A percentile compares a stretch with the other conserved stretches of the same genome.
phyloP scores from a whole-genome alignment of 1,140 invertebrate genomes.

The Drosophila chauvacae region DNA sequence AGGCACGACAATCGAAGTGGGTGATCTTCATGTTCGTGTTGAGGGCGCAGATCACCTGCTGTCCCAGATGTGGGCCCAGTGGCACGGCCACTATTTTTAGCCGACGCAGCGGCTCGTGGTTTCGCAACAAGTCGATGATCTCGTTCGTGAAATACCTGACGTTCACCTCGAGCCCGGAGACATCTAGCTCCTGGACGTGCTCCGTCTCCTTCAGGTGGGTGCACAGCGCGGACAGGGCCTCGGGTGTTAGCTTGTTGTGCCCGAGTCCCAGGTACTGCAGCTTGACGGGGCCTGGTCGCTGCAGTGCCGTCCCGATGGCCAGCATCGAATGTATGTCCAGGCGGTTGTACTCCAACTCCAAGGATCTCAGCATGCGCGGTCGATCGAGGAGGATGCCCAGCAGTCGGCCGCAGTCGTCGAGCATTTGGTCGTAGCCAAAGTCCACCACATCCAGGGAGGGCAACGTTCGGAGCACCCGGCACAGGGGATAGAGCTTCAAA shows the following conservation, averaged over 20 bases:
- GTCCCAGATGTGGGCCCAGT: background rate
- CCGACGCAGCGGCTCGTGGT: slow-evolving; percentile 38
- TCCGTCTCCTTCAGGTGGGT: slow-evolving; percentile 36
- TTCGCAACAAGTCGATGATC: slow-evolving; percentile 36
- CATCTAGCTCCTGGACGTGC: slow-evolving; percentile 52
- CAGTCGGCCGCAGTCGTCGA: slow-evolving; percentile 51
- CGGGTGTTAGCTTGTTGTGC: slow-evolving; percentile 43
- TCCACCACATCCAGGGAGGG: slow-evolving; percentile 56
- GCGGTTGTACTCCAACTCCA: slow-evolving; percentile 67
- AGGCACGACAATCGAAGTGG: slow-evolving; percentile 45
- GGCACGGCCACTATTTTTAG: slow-evolving; percentile 44
- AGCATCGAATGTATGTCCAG: slow-evolving; percentile 25
- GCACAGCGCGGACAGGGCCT: slow-evolving; percentile 29
- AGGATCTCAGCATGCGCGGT: slow-evolving; percentile 17
- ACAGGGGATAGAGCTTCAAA: slow-evolving; percentile 52
- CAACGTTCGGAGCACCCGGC: slow-evolving; percentile 31
- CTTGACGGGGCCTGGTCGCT: background rate
- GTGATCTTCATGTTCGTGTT: slow-evolving; percentile 24
- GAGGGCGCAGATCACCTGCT: slow-evolving; percentile 29
- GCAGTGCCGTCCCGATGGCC: slow-evolving; percentile 43
- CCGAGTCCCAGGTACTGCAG: slow-evolving; percentile 68
- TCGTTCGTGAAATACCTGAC: background rate
- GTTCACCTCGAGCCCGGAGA: slow-evolving; percentile 29
- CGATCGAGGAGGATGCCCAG: slow-evolving; percentile 51
- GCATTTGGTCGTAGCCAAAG: slow-evolving; percentile 65